Evolutionary conservation across 1,140 invertebrate species (phyloP).

Genomic region (Augochlora pura): DNA sequence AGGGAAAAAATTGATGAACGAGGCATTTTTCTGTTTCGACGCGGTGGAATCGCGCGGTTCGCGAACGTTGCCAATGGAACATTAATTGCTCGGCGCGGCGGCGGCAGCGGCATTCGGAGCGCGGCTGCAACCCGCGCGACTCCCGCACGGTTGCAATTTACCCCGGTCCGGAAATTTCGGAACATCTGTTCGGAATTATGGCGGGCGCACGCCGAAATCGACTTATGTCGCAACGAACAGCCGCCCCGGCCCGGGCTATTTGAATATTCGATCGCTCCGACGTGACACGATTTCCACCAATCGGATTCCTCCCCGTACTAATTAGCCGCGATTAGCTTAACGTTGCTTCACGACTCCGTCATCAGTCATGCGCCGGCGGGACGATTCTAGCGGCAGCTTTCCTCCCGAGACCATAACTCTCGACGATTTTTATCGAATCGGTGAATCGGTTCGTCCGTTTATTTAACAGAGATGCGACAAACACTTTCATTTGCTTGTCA

Average conservation of each 20-base stretch:
- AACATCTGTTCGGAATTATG: conserved; percentile 18
- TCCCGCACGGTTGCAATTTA: neutral
- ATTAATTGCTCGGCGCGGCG: neutral
- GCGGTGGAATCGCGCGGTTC: neutral
- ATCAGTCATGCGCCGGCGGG: conserved; percentile 52
- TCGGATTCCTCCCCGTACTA: conserved; percentile 52
- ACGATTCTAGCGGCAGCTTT: too few species aligned
- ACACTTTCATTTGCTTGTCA: too few species aligned
- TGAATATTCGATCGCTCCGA: conserved; percentile 26
- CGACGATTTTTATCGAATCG: too few species aligned
- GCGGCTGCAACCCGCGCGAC: neutral
- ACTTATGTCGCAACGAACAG: conserved; percentile 3
- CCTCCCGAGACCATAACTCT: too few species aligned
- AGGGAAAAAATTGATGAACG: too few species aligned
- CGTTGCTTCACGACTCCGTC: conserved; percentile 55
- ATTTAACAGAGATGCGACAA: too few species aligned
- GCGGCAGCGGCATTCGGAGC: too few species aligned
- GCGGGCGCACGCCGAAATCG: neutral
- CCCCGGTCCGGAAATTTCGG: neutral
- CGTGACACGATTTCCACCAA: conserved; percentile 3
- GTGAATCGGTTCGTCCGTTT: too few species aligned
- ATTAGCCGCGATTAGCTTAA: conserved; percentile 68
- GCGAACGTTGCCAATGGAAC: neutral
- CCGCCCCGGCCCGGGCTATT: neutral
- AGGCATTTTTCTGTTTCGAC: too few species aligned